A percentile compares a stretch with the other conserved stretches of the same genome.
phyloP scores from a whole-genome alignment of 30 jellyfish, hydroid and myxozoan genomes.

The Haliclystus octoradiatus region DNA sequence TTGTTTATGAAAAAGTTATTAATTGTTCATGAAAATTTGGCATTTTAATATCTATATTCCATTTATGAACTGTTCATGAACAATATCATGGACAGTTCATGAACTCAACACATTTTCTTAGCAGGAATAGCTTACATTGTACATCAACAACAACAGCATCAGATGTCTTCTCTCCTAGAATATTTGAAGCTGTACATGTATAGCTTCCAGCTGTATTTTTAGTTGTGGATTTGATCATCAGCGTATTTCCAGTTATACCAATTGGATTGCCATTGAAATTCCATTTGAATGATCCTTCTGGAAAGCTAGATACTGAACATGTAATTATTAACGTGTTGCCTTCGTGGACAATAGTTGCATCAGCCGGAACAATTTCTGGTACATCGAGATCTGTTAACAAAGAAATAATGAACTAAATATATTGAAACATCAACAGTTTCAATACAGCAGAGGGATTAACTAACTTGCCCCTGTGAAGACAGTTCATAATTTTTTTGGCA shows the following conservation, averaged over 20 bases:
- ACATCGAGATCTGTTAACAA: conserved; percentile 8
- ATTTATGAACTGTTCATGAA: too few relatives aligned
- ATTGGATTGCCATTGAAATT: not conserved
- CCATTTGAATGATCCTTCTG: not conserved
- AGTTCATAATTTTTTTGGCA: too few relatives aligned
- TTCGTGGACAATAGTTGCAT: not conserved
- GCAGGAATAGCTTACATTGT: not conserved
- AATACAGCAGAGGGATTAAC: too few relatives aligned
- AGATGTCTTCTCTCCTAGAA: not conserved
- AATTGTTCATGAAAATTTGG: too few relatives aligned
- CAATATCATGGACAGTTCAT: too few relatives aligned
- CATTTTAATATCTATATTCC: too few relatives aligned
- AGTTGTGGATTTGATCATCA: not conserved
- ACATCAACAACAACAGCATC: not conserved
- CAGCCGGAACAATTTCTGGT: not conserved
- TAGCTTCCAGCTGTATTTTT: not conserved
- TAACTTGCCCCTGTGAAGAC: too few relatives aligned
- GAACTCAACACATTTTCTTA: too few relatives aligned
- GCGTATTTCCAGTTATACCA: not conserved
- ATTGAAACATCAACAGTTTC: too few relatives aligned
- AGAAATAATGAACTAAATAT: too few relatives aligned
- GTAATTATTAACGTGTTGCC: not conserved
- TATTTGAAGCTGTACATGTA: not conserved
- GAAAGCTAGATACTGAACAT: not conserved
- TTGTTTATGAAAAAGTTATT: too few relatives aligned